Base-by-base conservation (phyloP, 2,888 invertebrate genomes). In the Euplagia quadripunctaria region DNA sequence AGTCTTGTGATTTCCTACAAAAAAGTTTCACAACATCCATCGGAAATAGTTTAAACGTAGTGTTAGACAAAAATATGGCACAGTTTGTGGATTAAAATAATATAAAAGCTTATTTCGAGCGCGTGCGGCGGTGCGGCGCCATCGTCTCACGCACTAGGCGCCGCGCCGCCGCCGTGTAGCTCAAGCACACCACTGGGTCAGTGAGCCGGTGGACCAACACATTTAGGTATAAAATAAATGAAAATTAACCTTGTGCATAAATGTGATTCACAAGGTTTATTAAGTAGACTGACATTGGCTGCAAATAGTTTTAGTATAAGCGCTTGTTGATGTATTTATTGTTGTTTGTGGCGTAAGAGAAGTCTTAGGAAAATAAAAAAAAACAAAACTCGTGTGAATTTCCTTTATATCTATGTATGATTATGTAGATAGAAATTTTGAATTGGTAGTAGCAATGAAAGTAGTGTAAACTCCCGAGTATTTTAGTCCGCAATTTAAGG, bases 11-110 rank as follows among this genome's bases (percentile, higher is more conserved):
- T 73, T 70, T 74, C 64, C 8, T n/a, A 73, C 70, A 46, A 42
- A 9, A 49, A 64, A 61, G 70, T 83, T 84, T 74, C 78, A 74
- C 75, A 84, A 82, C 82, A 76, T 73, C 78, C 78, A 80, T 80
- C 87, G 79, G 87, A 88, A 91, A 90, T 89, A 89, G 86, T 85
- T 82, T 83, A 84, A 85, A 82, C 85, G 82, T 82, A 85, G 81
- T 84, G 86, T 81, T 87, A 85, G 82, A 87, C 85, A 88, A 89
- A 89, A 89, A 91, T 90, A 91, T 91, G 91, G 92, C 92, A 93
- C 91, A 91, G 85, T 89, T 90, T 82, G 89, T 86, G 89, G 91
- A 93, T 93, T 91, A 91, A 93, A 93, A 93, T 93, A 93, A 92
- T 91, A 92, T 92, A 87, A 91, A 91, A 89, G 79, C 90, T 87